These are phyloP conservation scores for Lamproptera curius DNA, from an alignment of 2,888 invertebrate genomes.

Conservation along the genomic window DNA sequence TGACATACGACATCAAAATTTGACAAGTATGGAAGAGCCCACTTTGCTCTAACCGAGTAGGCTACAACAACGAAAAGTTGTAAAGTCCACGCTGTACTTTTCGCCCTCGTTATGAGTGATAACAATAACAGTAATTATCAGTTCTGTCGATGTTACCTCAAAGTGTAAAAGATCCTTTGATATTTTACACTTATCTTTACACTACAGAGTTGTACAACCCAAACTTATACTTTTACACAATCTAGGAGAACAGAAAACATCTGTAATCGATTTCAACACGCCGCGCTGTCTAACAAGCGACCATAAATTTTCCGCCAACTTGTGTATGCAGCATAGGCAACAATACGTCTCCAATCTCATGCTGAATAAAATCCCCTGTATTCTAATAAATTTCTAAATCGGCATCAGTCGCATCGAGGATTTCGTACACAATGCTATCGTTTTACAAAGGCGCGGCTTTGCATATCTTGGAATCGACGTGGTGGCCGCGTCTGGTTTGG, in stretches of 20 bases:
- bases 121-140: too few relatives aligned
- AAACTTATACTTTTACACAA: too few relatives aligned
- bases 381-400: slow-evolving; percentile 75
- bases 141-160: too few relatives aligned
- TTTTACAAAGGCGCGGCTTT: slow-evolving; percentile 69
- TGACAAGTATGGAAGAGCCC: too few relatives aligned
- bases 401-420: slow-evolving; percentile 59
- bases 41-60: too few relatives aligned
- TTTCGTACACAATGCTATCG: slow-evolving; percentile 72
- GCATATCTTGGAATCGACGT: slow-evolving; percentile 61
- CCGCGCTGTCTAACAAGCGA: slow-evolving; percentile 26
- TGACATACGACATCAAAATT: too few relatives aligned
- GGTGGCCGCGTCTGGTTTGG: not conserved
- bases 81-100: too few relatives aligned
- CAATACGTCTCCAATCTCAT: slow-evolving; percentile 50
- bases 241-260: not conserved
- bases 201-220: too few relatives aligned
- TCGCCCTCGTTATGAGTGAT: too few relatives aligned
- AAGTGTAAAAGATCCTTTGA: too few relatives aligned
- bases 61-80: too few relatives aligned
- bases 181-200: too few relatives aligned
- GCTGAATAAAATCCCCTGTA: slow-evolving; percentile 59
- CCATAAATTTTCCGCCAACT: slow-evolving; percentile 34
- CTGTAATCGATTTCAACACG: not conserved
- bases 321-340: slow-evolving; percentile 51